Conservation (phyloP, 2,797 vertebrate species). For the Pseudocheirus occidentalis region DNA sequence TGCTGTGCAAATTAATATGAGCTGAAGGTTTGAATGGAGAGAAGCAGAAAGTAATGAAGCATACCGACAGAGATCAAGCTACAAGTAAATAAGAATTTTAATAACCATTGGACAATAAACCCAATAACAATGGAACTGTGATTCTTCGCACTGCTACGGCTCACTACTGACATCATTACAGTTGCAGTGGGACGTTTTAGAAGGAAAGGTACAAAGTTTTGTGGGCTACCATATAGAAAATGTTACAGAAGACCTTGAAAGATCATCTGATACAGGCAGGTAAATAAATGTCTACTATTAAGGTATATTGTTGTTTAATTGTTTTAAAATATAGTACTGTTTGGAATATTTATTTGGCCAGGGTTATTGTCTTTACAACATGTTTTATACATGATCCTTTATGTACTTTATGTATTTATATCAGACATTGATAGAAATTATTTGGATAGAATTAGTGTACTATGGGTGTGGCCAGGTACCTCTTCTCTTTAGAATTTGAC, state of each 20-base stretch:
- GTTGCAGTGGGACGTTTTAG: neutral
- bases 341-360: neutral
- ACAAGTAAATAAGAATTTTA: slow-evolving; percentile 29
- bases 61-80: neutral
- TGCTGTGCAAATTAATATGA: slow-evolving; percentile 49
- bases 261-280: neutral
- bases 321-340: slow-evolving; percentile 35
- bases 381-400: slow-evolving; percentile 8
- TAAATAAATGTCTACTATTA: neutral
- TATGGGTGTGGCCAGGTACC: neutral
- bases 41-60: slow-evolving; percentile 28
- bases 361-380: slow-evolving; percentile 9
- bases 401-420: slow-evolving; percentile 32
- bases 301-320: neutral
- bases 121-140: neutral
- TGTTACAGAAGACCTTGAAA: neutral
- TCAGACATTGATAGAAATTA: slow-evolving; percentile 39
- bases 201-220: neutral
- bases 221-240: neutral
- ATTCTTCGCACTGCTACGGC: slow-evolving; percentile 7
- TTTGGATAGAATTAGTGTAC: neutral
- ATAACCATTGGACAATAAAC: neutral
- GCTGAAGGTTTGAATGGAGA: slow-evolving; percentile 8
- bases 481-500: neutral
- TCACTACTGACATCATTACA: neutral